phyloP scores from a whole-genome alignment of 2,888 invertebrate genomes.

The Mythimna pallens region DNA sequence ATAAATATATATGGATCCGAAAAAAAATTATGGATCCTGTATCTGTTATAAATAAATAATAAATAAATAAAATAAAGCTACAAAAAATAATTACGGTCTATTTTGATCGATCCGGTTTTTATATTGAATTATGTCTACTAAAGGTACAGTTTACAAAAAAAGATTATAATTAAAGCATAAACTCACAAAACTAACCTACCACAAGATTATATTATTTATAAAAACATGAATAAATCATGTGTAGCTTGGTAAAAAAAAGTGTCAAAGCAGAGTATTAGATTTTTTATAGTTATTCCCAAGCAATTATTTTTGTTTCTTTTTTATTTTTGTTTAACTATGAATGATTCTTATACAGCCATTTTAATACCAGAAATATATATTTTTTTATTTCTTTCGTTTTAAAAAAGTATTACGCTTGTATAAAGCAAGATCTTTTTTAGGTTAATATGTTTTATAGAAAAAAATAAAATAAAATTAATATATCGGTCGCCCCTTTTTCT shows the following conservation, averaged over 20 bases:
- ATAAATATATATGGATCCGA: too few species aligned
- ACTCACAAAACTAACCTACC: slow-evolving; percentile 3
- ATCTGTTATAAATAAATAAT: not conserved
- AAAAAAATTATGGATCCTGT: too few species aligned
- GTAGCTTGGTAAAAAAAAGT: not conserved
- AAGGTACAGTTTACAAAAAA: not conserved
- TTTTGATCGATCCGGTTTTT: not conserved
- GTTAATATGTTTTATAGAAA: too few species aligned
- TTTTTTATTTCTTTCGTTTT: too few species aligned
- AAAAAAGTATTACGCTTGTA: too few species aligned
- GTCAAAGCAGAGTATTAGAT: not conserved
- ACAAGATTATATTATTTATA: not conserved
- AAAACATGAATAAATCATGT: slow-evolving; percentile 16
- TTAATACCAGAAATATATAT: too few species aligned
- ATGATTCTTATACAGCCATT: too few species aligned
- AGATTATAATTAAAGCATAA: not conserved
- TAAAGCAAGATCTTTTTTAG: too few species aligned
- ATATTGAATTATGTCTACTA: not conserved
- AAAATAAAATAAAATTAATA: too few species aligned
- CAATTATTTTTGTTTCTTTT: too few species aligned
- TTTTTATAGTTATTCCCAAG: not conserved
- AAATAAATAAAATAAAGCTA: not conserved
- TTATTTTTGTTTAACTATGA: too few species aligned
- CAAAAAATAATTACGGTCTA: not conserved
- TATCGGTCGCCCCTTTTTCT: too few species aligned